Base-by-base conservation (phyloP, 2,797 vertebrate genomes). In the Myotis findleyi region DNA sequence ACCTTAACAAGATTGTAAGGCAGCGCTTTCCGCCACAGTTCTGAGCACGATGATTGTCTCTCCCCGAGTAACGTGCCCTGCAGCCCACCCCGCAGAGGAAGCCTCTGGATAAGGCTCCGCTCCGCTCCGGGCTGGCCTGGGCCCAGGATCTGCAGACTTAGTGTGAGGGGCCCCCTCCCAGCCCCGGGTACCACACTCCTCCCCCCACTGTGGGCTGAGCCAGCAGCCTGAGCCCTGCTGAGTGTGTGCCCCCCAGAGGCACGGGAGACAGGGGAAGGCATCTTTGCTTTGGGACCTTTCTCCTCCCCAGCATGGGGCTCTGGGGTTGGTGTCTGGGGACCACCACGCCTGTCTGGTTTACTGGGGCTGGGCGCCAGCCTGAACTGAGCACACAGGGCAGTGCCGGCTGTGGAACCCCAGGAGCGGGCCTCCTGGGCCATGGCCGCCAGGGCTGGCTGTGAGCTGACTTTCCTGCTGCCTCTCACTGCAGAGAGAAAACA, bases 1-100 rank as follows among this genome's bases (percentile, higher is more conserved):
- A 87, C 81, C 82, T 80, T 92, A 71, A 89, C 91, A 93, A 90
- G 95, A 95, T 95, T 95, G 93, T 91, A 75, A 94, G 93, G 83
- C 95, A 89, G 87, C 76, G 25, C 59, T 69, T 64, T 84, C 59
- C 59, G 30, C 69, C 66, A 44, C 66, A 57, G 90, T 92, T 95
- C 59, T 20, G 76, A 87, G 68, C 68, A 57, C 2, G 41, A 64
- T 71, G 87, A 33, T 25, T 82, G 79, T 71, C 81, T 76, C 89
- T 93, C 33, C 64, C 5, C 36, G 66, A 95, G 91, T 92, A 38
- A 11, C 1, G 17, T 64, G 92, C 90, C 82, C 77, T 87, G 33
- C 10, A 84, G 66, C 53, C 76, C 77, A 14, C 17, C 36, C 44
- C 7, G 4, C 55, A 4, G 72, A 17, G 36, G 59, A 91, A 91